Conservation (phyloP, 2,113 vertebrate species). For the Zootoca vivipara region DNA sequence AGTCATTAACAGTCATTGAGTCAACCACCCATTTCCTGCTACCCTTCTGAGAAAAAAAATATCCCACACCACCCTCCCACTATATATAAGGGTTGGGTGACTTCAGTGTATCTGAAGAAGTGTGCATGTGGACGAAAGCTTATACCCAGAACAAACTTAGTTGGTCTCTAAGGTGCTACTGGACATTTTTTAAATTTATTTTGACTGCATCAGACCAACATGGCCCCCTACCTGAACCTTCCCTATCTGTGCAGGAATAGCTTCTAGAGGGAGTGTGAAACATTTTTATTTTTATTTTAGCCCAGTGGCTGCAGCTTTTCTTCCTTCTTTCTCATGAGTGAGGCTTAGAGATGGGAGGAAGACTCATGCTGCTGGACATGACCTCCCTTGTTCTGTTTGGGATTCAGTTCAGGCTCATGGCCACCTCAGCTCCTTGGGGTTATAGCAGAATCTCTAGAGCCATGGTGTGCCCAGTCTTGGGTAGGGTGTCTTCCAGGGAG, state of each 20-base stretch:
- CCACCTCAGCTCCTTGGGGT: not conserved
- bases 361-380: not conserved
- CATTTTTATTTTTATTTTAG: not conserved
- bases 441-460: not conserved
- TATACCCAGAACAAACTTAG: too few species aligned
- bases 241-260: not conserved
- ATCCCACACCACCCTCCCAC: too few species aligned
- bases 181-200: too few species aligned
- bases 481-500: not conserved
- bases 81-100: too few species aligned
- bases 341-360: not conserved
- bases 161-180: too few species aligned
- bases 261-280: not conserved
- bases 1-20: too few species aligned
- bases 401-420: not conserved
- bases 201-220: too few species aligned
- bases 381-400: not conserved
- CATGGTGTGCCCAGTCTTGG: not conserved
- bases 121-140: too few species aligned
- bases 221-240: too few species aligned
- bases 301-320: not conserved
- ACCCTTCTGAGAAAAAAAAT: too few species aligned
- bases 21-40: too few species aligned
- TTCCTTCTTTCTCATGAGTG: not conserved
- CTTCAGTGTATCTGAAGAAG: too few species aligned